Percentiles rank a stretch among this genome's conserved stretches.
Evolutionary conservation across 2,113 vertebrate species (phyloP).

Genomic region (Plecturocebus donacophilus): DNA sequence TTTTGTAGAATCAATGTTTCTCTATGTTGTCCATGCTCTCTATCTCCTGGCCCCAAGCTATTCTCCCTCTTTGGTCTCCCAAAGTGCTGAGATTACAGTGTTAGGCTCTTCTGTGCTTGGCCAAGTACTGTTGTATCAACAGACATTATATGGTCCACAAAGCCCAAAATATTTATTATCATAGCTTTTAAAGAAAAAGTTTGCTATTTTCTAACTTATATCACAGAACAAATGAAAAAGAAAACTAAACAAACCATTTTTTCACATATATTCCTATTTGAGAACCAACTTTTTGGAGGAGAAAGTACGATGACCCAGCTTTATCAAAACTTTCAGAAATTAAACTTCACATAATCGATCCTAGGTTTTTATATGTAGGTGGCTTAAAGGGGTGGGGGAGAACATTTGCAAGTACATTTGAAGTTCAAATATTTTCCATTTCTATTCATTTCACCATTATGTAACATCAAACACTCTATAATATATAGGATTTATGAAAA

Average conservation of each 20-base stretch:
- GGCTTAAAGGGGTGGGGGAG: not conserved
- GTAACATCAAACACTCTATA: conserved; percentile 40
- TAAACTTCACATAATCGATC: conserved; percentile 40
- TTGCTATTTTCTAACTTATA: not conserved
- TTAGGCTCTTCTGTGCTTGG: too few species aligned
- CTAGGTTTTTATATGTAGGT: conserved; percentile 6
- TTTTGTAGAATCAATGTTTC: too few species aligned
- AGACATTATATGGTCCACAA: not conserved
- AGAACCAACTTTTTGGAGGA: not conserved
- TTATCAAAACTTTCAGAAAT: conserved; percentile 53
- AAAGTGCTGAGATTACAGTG: too few species aligned
- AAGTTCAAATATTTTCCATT: conserved; percentile 54
- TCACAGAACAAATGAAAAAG: not conserved
- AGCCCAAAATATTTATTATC: not conserved
- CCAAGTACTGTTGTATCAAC: not conserved
- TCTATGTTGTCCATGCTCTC: too few species aligned
- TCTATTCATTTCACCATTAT: conserved; percentile 53
- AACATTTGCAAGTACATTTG: not conserved
- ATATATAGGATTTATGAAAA: conserved; percentile 39
- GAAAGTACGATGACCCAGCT: not conserved
- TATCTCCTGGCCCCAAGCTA: too few species aligned
- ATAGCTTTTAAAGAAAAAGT: not conserved
- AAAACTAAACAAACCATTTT: not conserved
- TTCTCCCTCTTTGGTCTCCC: too few species aligned
- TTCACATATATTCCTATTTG: not conserved